Evolutionary conservation across 2,888 invertebrate genomes (phyloP), one percentile per base, ranked within the genome.

Genomic region (Oscheius myriophilus): DNA sequence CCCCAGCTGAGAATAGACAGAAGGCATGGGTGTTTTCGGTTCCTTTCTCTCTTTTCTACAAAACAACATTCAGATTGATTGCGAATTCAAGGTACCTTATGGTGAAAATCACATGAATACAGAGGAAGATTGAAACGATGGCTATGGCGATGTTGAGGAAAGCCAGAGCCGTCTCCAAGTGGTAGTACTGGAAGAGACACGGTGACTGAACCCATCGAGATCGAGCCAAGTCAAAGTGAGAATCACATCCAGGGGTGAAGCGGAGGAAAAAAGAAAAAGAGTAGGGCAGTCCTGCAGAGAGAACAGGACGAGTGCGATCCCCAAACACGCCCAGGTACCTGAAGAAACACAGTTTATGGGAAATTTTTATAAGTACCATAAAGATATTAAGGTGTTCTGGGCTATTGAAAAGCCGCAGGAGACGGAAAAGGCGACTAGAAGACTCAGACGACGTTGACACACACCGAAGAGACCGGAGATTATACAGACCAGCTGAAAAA

Each of bases 191-290:
- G 18, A 70, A 16, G 16, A 41, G 42, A 41, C 70, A 70, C 4
- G 54, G n/a, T 4, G 64, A 42, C 46, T 64, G 65, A 21, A 69
- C 61, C 68, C 68, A 68, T 46, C 39, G 45, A 18, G 65, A 69
- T 18, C 65, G n/a, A 4, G 61, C 49, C 61, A 83, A 66, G 67
- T 83, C 82, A 67, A 82, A 83, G 42, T 81, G 75, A 2, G 80
- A 68, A 26, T 69, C 71, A 63, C 83, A 83, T 11, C 69, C 63
- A 4, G 82, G 83, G 3, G 82, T 83, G 67, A 78, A 78, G 33
- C 78, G 65, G 23, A 83, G 72, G 66, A 82, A 83, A 63, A 83
- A 83, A 43, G 82, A 82, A 51, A 80, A 79, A 4, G 80, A 80
- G 58, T 80, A 80, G 14, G 82, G 83, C 18, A 83, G 72, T 23